Evolutionary conservation across 2,888 invertebrate species (phyloP), one percentile per base, ranked within the genome.

Genomic region (Gymnosoma rotundatum): DNA sequence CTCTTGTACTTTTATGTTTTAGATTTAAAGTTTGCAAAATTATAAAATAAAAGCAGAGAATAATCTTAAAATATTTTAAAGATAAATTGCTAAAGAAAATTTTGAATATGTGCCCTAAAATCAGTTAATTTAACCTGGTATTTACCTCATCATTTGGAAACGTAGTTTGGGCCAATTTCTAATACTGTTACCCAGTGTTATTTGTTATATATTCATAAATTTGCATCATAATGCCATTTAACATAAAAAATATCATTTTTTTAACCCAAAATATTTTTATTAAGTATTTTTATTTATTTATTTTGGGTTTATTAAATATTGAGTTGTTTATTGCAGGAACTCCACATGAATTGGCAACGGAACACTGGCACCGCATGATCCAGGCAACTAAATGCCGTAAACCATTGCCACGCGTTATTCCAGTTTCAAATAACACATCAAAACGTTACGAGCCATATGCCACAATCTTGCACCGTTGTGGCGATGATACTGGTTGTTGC

Each of bases 401-500:
- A 78, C 91, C 91, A 10, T 80, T 88, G 82, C 89, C 90, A 7
- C 89, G 89, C 83, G 88, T 91, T 20, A 87, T 91, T 56, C 88
- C 88, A 81, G 88, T 91, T 50, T 87, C 87, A 42, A 88, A 87
- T 69, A 89, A 91, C 36, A 89, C 92, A 6, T 95, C 95, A 58
- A 96, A 95, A 85, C 93, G 94, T 10, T 98, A 96, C 93, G 93
- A 95, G 88, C 98, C 98, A 0, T 95, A 95, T 63, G 97, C 97
- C 90, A 97, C 97, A 3, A 94, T 96, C 72, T 93, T 98, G 76
- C 96, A 98, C 92, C 95, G 97, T 81, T 98, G 98, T 92, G 95
- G 96, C 7, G 96, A 96, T 86, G 96, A 96, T 91, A 95, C 96
- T 18, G 98, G 97, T 67, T 98, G 98, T 92, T 98, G 98, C 91